Evolutionary conservation across 2,113 vertebrate genomes (phyloP), one percentile per base, ranked within the genome.

Genomic region (Ceyx cyanopectus): DNA sequence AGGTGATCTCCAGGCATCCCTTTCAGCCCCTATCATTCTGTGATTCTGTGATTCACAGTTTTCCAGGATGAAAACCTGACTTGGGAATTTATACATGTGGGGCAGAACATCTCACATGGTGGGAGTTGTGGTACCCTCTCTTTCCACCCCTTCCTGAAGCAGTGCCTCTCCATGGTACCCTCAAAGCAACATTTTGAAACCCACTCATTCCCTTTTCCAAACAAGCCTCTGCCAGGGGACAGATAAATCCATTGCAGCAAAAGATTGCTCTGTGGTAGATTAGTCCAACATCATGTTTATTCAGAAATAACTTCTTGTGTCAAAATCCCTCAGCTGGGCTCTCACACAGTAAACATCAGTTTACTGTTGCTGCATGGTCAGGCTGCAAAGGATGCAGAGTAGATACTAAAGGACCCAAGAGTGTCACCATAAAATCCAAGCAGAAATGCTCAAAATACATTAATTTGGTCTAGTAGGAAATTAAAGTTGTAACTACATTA

Each of bases 321-420:
- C 67, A 81, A 86, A 92, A 94, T 94, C 82, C 90, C 81, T 89
- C 50, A 68, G 37, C 69, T 76, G 50, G 61, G 60, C 53, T 78
- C 53, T 72, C 67, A 60, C 21, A 66, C 43, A 63, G 48, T 23
- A 50, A 75, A 70, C 30, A 50, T 76, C 65, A 61, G 61, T 90
- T 87, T 87, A 34, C 68, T 41, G 72, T 12, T 87, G 43, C 48
- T 43, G 63, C 40, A 51, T 12, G 6, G 12, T 30, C 60, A 73
- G 70, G 46, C 66, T 95, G 82, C 56, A 86, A 89, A 94, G 70
- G 53, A 37, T 53, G 56, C 37, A 75, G 45, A 77, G 46, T 0
- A 56, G 65, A 48, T 24, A 29, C 26, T 18, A 34, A 50, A 84
- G 60, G 43, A 86, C 56, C 30, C 62, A 32, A 41, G 40, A 43